Evolutionary conservation across 1,140 invertebrate genomes (phyloP), one percentile per base, ranked within the genome.

Genomic region (Atopsyche davidsoni): DNA sequence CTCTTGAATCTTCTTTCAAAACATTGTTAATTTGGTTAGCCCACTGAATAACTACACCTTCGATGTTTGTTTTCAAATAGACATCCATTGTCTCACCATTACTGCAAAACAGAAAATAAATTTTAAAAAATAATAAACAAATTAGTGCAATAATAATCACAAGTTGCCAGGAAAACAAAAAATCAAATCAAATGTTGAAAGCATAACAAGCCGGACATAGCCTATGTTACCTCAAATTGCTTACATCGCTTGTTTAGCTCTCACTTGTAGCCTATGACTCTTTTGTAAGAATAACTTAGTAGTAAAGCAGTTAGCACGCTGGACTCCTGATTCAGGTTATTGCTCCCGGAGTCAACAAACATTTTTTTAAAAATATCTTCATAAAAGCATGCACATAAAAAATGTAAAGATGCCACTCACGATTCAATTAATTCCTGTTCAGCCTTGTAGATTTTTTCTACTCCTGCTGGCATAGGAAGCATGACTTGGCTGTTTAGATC

Each of bases 41-140:
- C 89, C 89, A 93, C 63, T 89, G 87, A 54, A 87, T 87, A 2
- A 91, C 75, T n/a, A 85, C 79, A 19, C 79, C 79, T 68, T 93
- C 89, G 42, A 89, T 83, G 32, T 85, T 79, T 1, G 79, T 82
- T 59, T 87, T 83, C 35, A 92, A 63, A 50, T 77, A 68, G 46
- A 83, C 69, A 64, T 89, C 82, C 3, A 82, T 64, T 2, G 69
- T 63, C 58, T 77, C 73, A 2, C 73, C 73, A 17, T 73, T 63
- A 25, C 75, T 75, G 54, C 46, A 56, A 31, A 55, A 24, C 2
- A 53, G 9, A 24, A 28, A 48, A n/a, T 45, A 24, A 21, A 24
- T 10, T 25, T 17, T 39, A 28, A n/a, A 7, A 28, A 28, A 28
- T 28, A 7, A 7, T 7, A 28, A 28, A 28, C 6, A 28, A 28